Conservation (phyloP, 2,888 invertebrate genomes). For the Mesorhabditis sp. region DNA sequence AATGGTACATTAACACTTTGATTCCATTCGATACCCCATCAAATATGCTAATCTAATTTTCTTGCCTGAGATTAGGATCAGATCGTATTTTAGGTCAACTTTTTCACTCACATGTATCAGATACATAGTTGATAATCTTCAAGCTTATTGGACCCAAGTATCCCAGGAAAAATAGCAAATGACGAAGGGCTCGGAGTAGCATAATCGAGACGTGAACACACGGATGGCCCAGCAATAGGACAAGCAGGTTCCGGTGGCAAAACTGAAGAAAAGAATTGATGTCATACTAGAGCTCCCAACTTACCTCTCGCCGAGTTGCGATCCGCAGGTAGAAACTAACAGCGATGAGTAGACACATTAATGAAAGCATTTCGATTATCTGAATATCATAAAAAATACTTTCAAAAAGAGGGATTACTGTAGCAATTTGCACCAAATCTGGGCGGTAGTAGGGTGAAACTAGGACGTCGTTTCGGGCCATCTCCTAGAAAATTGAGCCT, state of each 20-base stretch:
- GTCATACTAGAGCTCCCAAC: background rate
- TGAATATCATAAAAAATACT: background rate
- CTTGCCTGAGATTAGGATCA: no score
- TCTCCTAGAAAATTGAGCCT: background rate
- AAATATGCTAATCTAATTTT: no score
- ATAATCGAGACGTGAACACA: background rate
- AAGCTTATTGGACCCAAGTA: background rate
- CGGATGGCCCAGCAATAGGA: background rate
- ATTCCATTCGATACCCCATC: no score
- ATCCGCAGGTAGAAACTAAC: background rate
- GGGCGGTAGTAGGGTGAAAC: background rate
- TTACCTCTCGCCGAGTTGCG: background rate
- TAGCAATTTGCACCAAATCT: conserved; percentile 1
- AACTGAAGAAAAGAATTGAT: conserved; percentile 5
- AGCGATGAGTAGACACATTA: background rate
- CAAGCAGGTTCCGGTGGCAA: conserved; percentile 4
- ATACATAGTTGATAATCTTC: background rate
- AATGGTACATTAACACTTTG: no score
- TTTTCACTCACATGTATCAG: conserved; percentile 1
- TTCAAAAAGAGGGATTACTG: background rate
- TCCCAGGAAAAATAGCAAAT: background rate
- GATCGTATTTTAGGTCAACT: background rate
- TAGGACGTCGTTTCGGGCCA: background rate
- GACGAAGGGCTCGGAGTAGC: background rate
- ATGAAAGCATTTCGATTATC: background rate